Evolutionary conservation across 2,113 vertebrate genomes (phyloP), one percentile per base, ranked within the genome.

Genomic region (Pongo abelii): DNA sequence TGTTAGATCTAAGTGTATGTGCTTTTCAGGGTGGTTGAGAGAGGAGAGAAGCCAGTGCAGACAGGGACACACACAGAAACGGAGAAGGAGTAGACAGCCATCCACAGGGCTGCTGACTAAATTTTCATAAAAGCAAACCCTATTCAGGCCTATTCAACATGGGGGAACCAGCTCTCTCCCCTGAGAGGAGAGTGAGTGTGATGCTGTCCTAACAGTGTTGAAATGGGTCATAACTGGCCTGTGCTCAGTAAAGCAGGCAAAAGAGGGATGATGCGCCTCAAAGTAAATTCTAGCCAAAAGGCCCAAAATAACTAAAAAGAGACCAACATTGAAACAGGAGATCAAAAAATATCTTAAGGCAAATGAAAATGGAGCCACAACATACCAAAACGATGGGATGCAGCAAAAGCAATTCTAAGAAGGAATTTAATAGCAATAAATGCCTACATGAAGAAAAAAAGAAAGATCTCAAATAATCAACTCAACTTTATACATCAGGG

Each of bases 131-230:
- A 67, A 25, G 72, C 38, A 59, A 22, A 43, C 43, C 55, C 48
- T 16, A 0, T 17, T 10, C 14, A 43, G 52, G 12, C 61, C 61
- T 64, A 1, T 23, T 35, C 55, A 6, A 6, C 10, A 1, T 0
- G 2, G 35, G 1, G 22, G 30, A 40, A n/a, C 9, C 13, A 6
- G 55, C 2, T 48, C 25, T 89, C 38, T 35, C n/a, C 6, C 14
- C 5, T 7, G 16, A 32, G 59, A 38, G 25, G 20, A 13, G 22
- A 4, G 2, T 8, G 50, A 3, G 7, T 18, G 7, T 5, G 7
- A 17, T 8, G 2, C 4, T 10, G 18, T 52, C 38, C 77, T 50
- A n/a, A 30, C 23, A 48, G 3, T 25, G n/a, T 0, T 16, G 38
- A 48, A 25, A 27, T 27, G 46, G 61, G 22, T 35, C 18, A 1